Conservation (phyloP, 1,140 invertebrate genomes). For the Saccostrea echinata region DNA sequence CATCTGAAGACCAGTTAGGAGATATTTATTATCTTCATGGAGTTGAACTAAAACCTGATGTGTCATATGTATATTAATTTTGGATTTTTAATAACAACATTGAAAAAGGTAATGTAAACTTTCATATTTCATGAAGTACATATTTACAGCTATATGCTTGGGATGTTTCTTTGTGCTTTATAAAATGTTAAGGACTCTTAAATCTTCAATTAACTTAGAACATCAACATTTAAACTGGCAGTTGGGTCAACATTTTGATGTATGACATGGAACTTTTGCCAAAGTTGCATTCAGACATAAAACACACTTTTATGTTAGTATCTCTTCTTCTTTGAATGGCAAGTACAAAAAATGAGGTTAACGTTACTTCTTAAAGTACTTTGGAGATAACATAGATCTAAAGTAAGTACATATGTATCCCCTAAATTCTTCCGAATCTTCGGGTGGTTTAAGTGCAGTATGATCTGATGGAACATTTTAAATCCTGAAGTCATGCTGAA, state of each 20-base stretch:
- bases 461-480: not conserved
- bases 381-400: not conserved
- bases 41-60: not conserved
- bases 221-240: not conserved
- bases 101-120: not conserved
- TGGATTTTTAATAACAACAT: constrained; percentile 25
- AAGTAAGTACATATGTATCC: not conserved
- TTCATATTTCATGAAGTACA: not conserved
- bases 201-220: not conserved
- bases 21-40: not conserved
- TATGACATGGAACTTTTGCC: not conserved
- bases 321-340: too few relatives aligned
- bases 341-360: too few relatives aligned
- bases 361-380: not conserved
- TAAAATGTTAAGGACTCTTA: not conserved
- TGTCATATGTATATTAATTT: not conserved
- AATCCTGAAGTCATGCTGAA: not conserved
- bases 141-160: too few relatives aligned
- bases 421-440: not conserved
- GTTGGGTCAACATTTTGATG: not conserved
- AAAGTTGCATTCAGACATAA: too few relatives aligned
- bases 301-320: too few relatives aligned
- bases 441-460: not conserved
- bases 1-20: not conserved
- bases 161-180: not conserved